Conservation (phyloP, 2,888 invertebrate genomes). For the Scelioninae gen. 1 region DNA sequence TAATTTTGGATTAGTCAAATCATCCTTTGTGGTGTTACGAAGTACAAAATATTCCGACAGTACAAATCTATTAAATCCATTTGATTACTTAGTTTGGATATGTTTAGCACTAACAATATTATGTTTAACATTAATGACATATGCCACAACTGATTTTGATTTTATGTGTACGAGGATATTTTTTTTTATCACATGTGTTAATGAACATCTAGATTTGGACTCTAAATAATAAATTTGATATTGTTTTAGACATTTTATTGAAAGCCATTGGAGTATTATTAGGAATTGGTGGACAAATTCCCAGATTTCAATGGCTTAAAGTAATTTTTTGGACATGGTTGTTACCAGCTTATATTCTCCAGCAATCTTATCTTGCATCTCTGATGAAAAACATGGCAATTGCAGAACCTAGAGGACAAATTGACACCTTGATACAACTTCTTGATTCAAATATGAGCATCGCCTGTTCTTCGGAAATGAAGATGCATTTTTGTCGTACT, state of each 20-base stretch:
- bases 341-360: slow-evolving; percentile 63
- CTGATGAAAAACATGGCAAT: slow-evolving; percentile 63
- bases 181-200: background rate
- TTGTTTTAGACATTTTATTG: slow-evolving; percentile 53
- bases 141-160: slow-evolving; percentile 29
- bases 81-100: slow-evolving; percentile 59
- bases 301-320: slow-evolving; percentile 47
- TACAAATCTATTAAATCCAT: slow-evolving; percentile 52
- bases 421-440: slow-evolving; percentile 53
- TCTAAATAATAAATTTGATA: background rate
- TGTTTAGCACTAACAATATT: slow-evolving; percentile 31
- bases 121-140: slow-evolving; percentile 40
- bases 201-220: background rate
- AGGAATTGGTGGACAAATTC: slow-evolving; percentile 58
- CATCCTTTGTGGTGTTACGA: slow-evolving; percentile 42
- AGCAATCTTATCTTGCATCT: slow-evolving; percentile 62
- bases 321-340: slow-evolving; percentile 66
- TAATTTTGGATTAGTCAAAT: slow-evolving; percentile 52
- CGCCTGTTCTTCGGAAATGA: slow-evolving; percentile 56
- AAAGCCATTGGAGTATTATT: slow-evolving; percentile 62
- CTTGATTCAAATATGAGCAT: slow-evolving; percentile 54
- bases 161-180: slow-evolving; percentile 29
- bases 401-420: slow-evolving; percentile 38
- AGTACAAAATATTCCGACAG: slow-evolving; percentile 40
- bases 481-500: slow-evolving; percentile 31